Evolutionary conservation across 2,113 vertebrate species (phyloP).

Genomic region (Spilogale gracilis): DNA sequence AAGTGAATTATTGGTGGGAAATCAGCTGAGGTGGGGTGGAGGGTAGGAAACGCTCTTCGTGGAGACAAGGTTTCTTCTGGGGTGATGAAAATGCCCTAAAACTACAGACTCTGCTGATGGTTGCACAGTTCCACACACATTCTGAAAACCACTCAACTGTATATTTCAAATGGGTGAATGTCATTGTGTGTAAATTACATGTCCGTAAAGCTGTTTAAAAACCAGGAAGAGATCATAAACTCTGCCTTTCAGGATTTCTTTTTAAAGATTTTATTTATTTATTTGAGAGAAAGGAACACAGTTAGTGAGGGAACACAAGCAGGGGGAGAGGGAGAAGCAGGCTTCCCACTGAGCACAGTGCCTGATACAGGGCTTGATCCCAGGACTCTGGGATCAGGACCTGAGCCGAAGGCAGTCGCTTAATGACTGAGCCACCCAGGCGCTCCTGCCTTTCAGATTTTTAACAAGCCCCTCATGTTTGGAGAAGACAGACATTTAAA

Average conservation of each 20-base stretch:
- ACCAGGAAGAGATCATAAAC: background rate
- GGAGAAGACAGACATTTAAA: background rate
- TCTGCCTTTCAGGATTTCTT: background rate
- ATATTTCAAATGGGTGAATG: background rate
- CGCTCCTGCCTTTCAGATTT: background rate
- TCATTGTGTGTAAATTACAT: background rate
- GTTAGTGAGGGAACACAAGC: no score
- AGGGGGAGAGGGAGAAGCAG: no score
- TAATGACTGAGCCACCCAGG: no score
- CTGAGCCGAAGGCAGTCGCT: no score
- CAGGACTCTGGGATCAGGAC: no score
- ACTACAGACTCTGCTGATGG: background rate
- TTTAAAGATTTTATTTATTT: no score
- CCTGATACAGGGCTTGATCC: no score
- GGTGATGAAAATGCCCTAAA: background rate
- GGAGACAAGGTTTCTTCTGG: background rate
- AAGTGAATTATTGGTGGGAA: background rate
- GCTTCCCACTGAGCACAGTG: no score
- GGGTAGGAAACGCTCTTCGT: no score
- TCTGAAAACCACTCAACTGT: background rate
- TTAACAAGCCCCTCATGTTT: conserved; percentile 26
- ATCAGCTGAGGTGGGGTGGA: background rate
- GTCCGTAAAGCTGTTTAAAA: background rate
- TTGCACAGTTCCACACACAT: background rate
- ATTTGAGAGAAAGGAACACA: no score